Evolutionary conservation across 2,797 vertebrate genomes (phyloP), one percentile per base, ranked within the genome.

Genomic region (Peromyscus eremicus): DNA sequence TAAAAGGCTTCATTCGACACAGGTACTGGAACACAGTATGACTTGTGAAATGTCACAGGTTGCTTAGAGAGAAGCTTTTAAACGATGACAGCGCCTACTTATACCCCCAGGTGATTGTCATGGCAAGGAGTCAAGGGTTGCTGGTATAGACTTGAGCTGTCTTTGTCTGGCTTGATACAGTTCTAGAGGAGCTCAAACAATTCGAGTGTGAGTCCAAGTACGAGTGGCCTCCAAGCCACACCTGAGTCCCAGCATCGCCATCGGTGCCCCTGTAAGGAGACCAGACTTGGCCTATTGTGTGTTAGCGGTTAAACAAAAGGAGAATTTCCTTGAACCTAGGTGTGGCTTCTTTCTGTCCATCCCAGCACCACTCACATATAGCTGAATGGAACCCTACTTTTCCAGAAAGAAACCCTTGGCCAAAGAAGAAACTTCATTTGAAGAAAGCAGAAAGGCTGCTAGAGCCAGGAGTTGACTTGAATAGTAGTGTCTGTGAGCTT

Each of bases 371-470:
- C 17, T 73, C 27, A 9, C 32, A 32, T 37, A 13, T 49, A 76
- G 73, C 40, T 80, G 62, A 80, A 34, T 10, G 17, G 86, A 95
- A 16, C 1, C 62, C 60, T 46, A 6, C 52, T 57, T 11, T 87
- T 84, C 25, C 68, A 60, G 71, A 80, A 91, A 82, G 85, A 93
- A 83, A 57, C 6, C 16, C 70, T 93, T 52, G 81, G 27, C 19
- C n/a, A 27, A 52, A 87, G 85, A 89, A 89, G 62, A 93, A 92
- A 82, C 32, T 43, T 23, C n/a, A 71, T 92, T 34, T 73, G 79
- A 92, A 96, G 80, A 88, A 91, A 83, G n/a, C 32, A 91, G 60
- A 89, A 83, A 3, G 12, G 17, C 19, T 32, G 46, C 17, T 13
- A 9, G 6, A 55, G 68, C 55, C 85, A 84, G 89, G 80, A 40